Evolutionary conservation across 2,888 invertebrate species (phyloP).

Genomic region (Cerastis rubricosa): DNA sequence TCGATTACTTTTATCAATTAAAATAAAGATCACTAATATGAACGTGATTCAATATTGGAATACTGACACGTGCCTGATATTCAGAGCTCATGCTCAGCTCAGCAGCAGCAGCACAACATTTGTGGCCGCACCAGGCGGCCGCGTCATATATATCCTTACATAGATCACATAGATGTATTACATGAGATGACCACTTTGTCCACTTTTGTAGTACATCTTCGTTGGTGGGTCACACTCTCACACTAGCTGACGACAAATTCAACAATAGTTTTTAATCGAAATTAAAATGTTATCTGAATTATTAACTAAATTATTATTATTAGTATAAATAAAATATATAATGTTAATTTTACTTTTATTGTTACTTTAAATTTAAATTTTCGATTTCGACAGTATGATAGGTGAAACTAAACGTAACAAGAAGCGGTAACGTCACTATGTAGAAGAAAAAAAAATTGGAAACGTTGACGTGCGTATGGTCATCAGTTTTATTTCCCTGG

Average conservation of each 20-base stretch:
- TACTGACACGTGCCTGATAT: not conserved
- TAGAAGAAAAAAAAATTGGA: conserved; percentile 64
- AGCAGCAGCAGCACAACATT: not conserved
- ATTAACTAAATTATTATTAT: no score
- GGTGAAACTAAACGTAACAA: conserved; percentile 50
- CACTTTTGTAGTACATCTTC: no score
- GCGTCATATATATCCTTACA: not conserved
- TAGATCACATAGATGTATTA: no score
- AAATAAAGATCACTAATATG: not conserved
- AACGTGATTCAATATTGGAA: not conserved
- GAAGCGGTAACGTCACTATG: conserved; percentile 55
- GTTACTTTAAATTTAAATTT: no score
- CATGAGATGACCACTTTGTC: no score
- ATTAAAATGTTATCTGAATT: not conserved
- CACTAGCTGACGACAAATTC: not conserved
- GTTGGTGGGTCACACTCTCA: not conserved
- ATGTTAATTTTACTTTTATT: no score
- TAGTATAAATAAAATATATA: no score
- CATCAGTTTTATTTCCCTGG: conserved; percentile 62
- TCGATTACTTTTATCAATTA: not conserved
- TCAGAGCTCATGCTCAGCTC: conserved; percentile 5
- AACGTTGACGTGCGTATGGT: conserved; percentile 76
- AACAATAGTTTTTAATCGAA: not conserved
- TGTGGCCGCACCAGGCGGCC: not conserved
- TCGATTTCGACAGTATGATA: not conserved